A percentile compares a stretch with the other conserved stretches of the same genome.
These are phyloP conservation scores for Troides helena DNA, from an alignment of 2,888 invertebrate species.

Conservation along the genomic window DNA sequence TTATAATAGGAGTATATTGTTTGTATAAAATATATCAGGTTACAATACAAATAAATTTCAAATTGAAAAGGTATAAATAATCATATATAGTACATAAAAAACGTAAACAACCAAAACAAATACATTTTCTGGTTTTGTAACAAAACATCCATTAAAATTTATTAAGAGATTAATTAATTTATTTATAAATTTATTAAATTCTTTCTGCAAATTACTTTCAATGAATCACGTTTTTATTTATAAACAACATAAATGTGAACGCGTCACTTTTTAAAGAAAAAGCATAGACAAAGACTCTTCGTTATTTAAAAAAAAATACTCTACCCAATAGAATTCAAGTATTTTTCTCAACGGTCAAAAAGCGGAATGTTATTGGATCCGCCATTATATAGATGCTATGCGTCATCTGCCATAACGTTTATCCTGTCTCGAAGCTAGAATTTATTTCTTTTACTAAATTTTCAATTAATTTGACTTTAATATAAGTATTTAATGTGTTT, in stretches of 20 bases:
- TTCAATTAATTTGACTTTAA: conserved; percentile 51
- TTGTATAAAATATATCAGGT: too few relatives aligned
- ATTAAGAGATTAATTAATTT: too few relatives aligned
- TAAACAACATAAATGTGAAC: conserved; percentile 11
- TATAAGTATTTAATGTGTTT: conserved; percentile 58
- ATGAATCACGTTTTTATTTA: too few relatives aligned
- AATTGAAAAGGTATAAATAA: too few relatives aligned
- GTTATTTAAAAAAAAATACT: conserved; percentile 55
- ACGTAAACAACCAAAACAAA: too few relatives aligned
- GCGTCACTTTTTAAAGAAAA: conserved; percentile 10
- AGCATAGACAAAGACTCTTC: conserved; percentile 21
- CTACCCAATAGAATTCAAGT: conserved; percentile 55
- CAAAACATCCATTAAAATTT: too few relatives aligned
- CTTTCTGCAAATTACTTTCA: too few relatives aligned
- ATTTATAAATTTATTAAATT: too few relatives aligned
- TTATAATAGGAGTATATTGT: too few relatives aligned
- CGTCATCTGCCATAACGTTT: conserved; percentile 78
- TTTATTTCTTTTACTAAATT: conserved; percentile 55
- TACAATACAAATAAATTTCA: too few relatives aligned
- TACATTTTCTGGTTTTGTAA: too few relatives aligned
- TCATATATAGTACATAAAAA: too few relatives aligned
- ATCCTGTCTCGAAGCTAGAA: conserved; percentile 70
- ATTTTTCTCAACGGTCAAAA: conserved; percentile 68
- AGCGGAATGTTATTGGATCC: conserved; percentile 56
- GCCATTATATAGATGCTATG: conserved; percentile 71